A percentile compares a stretch with the other conserved stretches of the same genome.
These are phyloP conservation scores for Limenitis camilla DNA, from an alignment of 2,888 invertebrate species.

Conservation along the genomic window DNA sequence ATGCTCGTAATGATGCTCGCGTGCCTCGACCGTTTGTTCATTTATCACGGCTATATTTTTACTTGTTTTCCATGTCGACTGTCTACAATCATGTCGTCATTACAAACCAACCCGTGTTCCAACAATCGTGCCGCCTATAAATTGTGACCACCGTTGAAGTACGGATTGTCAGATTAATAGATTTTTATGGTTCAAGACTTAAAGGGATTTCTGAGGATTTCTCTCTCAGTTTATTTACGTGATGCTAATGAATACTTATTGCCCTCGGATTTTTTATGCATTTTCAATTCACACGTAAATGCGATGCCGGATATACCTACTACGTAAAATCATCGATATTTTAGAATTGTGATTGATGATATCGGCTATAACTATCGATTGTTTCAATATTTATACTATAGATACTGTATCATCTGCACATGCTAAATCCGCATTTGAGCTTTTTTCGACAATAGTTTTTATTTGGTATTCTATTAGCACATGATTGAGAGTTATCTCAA, in stretches of 20 bases:
- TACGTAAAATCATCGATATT: conserved; percentile 29
- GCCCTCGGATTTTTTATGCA: conserved; percentile 26
- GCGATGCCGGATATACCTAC: conserved; percentile 25
- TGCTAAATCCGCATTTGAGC: conserved; percentile 64
- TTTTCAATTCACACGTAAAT: conserved; percentile 20
- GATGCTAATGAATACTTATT: conserved; percentile 31
- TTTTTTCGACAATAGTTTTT: conserved; percentile 56
- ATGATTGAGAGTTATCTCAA: conserved; percentile 66
- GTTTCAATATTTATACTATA: conserved; percentile 55
- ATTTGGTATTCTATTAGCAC: conserved; percentile 66
- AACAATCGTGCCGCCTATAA: conserved; percentile 60
- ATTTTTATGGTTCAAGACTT: conserved; percentile 51
- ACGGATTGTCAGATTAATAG: conserved; percentile 56
- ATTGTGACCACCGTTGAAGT: conserved; percentile 67
- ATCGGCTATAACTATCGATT: conserved; percentile 41
- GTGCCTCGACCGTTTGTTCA: conserved; percentile 48
- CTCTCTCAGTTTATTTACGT: conserved; percentile 25
- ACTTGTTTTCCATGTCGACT: conserved; percentile 65
- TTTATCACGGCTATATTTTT: conserved; percentile 67
- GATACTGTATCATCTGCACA: conserved; percentile 55
- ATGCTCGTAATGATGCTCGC: conserved; percentile 54
- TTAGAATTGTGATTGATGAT: conserved; percentile 28
- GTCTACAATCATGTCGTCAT: conserved; percentile 71
- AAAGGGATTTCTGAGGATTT: conserved; percentile 34
- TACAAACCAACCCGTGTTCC: conserved; percentile 58